phyloP scores from a whole-genome alignment of 2,113 vertebrate genomes.

The Leuciscus idus region DNA sequence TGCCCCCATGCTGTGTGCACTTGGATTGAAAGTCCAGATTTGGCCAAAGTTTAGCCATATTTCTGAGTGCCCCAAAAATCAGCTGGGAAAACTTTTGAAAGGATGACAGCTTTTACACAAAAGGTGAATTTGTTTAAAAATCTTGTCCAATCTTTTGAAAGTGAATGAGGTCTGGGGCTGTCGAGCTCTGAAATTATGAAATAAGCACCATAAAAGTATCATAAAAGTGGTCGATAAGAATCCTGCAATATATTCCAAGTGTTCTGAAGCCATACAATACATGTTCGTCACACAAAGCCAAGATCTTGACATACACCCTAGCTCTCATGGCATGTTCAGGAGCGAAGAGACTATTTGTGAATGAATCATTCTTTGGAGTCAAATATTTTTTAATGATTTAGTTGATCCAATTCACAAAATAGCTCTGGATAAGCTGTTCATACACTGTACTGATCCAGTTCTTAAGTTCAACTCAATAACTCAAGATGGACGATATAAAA shows the following conservation, averaged over 20 bases:
- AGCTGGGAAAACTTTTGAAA: slow-evolving; percentile 12
- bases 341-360: no score
- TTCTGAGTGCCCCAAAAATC: slow-evolving; percentile 10
- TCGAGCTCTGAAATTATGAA: neutral
- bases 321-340: no score
- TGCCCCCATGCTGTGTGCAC: slow-evolving; percentile 17
- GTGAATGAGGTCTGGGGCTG: neutral
- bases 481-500: neutral
- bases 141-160: neutral
- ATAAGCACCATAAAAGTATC: neutral
- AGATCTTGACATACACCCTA: no score
- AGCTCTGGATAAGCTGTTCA: neutral
- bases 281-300: neutral
- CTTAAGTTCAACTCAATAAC: neutral
- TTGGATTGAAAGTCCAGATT: slow-evolving; percentile 31
- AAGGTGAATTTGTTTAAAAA: neutral
- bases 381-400: neutral
- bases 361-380: no score
- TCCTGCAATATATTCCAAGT: neutral
- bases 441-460: neutral
- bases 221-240: neutral
- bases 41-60: neutral
- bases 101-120: neutral
- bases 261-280: neutral
- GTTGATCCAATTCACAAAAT: neutral